Evolutionary conservation across 2,888 invertebrate genomes (phyloP).

Genomic region (Cabera pusaria): DNA sequence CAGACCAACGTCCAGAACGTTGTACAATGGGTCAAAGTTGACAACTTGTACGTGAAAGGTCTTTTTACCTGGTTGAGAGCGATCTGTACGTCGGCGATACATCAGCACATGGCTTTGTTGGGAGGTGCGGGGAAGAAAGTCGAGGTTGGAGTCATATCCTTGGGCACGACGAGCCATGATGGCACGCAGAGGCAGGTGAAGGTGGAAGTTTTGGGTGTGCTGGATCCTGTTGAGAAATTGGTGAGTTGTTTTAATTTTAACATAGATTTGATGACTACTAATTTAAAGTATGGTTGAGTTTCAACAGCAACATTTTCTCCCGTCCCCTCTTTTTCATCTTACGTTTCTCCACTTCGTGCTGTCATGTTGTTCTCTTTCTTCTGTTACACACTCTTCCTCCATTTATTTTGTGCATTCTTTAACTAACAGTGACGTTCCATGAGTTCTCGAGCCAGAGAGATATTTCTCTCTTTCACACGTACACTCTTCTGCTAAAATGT

Average conservation of each 20-base stretch:
- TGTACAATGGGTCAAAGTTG: conserved; percentile 92
- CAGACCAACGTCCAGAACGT: conserved; percentile 95
- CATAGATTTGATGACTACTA: too few relatives aligned
- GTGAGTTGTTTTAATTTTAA: conserved; percentile 49
- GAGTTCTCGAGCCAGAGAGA: too few relatives aligned
- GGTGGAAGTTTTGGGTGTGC: conserved; percentile 93
- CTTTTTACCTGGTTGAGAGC: conserved; percentile 86
- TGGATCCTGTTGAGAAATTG: conserved; percentile 88
- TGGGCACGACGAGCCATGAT: conserved; percentile 93
- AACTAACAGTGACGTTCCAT: too few relatives aligned
- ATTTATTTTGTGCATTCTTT: too few relatives aligned
- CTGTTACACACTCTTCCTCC: too few relatives aligned
- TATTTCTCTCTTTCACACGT: too few relatives aligned
- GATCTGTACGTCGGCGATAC: conserved; percentile 90
- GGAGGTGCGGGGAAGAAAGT: conserved; percentile 89
- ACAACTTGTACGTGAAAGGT: conserved; percentile 80
- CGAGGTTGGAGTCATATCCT: conserved; percentile 93
- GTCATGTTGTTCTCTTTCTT: too few relatives aligned
- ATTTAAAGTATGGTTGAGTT: too few relatives aligned
- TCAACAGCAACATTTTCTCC: too few relatives aligned
- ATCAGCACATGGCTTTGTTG: conserved; percentile 88
- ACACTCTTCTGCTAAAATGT: too few relatives aligned
- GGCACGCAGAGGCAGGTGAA: conserved; percentile 91
- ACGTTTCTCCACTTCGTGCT: too few relatives aligned
- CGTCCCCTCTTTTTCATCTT: too few relatives aligned